Evolutionary conservation across 2,888 invertebrate genomes (phyloP).

Genomic region (Neoitamus cyanurus): DNA sequence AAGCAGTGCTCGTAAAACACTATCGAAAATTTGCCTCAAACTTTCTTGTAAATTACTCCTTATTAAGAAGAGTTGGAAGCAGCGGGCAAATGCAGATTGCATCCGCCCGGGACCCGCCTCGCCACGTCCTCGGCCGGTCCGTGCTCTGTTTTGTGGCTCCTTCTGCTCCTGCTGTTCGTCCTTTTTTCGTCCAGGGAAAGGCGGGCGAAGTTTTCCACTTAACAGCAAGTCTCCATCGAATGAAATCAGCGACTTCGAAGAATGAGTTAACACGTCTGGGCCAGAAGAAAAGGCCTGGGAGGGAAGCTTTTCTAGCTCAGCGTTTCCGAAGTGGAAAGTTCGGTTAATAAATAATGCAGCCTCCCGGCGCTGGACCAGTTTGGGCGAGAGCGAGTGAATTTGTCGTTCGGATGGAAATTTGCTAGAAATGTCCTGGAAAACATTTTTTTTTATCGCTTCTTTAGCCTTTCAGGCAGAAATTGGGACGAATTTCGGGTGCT

Average conservation of each 20-base stretch:
- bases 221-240: conserved; percentile 20
- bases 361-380: not conserved
- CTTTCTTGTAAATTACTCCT: conserved; percentile 27
- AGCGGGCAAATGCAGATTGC: conserved; percentile 23
- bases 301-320: conserved; percentile 34
- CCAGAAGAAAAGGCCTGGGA: not conserved
- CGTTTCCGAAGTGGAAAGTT: conserved; percentile 32
- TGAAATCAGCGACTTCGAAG: conserved; percentile 37
- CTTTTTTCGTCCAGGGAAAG: not conserved
- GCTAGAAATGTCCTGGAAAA: not conserved
- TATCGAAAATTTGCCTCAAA: conserved; percentile 34
- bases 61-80: conserved; percentile 11
- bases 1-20: conserved; percentile 21
- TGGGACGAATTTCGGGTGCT: not conserved
- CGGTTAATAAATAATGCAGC: conserved; percentile 42
- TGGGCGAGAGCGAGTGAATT: not conserved
- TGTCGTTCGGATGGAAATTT: conserved; percentile 6
- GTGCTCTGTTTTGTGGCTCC: not conserved
- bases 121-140: not conserved
- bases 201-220: conserved; percentile 38
- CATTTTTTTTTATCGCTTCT: not conserved
- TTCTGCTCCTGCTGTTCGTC: not conserved
- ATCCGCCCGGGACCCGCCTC: not conserved
- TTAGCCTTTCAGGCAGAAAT: not conserved
- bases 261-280: conserved; percentile 22